phyloP scores from a whole-genome alignment of 2,888 invertebrate genomes.

The Heteropelma amictum region DNA sequence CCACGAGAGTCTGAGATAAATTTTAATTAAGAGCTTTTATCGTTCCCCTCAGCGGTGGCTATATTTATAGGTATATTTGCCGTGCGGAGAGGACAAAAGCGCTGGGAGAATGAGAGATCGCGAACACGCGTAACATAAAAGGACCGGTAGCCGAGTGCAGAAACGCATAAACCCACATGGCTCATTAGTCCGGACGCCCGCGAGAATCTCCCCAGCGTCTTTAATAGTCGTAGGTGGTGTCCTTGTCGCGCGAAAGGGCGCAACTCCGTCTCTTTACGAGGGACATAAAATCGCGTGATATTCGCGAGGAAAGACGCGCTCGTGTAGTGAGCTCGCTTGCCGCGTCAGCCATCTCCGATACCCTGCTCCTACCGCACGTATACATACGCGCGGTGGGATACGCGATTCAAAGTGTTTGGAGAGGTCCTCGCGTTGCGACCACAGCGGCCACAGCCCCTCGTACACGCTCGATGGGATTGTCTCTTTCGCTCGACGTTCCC shows the following conservation, averaged over 20 bases:
- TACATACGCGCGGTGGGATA: no score
- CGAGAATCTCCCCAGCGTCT: conserved; percentile 62
- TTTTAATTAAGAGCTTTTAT: conserved; percentile 62
- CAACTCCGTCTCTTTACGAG: conserved; percentile 62
- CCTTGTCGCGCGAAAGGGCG: conserved; percentile 56
- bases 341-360: conserved; percentile 24
- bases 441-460: no score
- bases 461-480: no score
- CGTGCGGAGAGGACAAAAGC: conserved; percentile 13
- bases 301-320: conserved; percentile 42
- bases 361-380: conserved; percentile 2
- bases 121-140: conserved; percentile 57
- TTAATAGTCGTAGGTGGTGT: conserved; percentile 70
- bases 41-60: conserved; percentile 25
- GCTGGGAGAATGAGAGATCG: conserved; percentile 5
- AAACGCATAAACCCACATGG: conserved; percentile 70
- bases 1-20: conserved; percentile 56
- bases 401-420: no score
- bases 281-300: conserved; percentile 58
- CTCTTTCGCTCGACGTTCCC: no score
- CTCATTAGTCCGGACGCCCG: conserved; percentile 67
- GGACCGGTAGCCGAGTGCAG: conserved; percentile 66
- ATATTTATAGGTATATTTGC: conserved; percentile 43
- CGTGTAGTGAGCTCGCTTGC: conserved; percentile 19
- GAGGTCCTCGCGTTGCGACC: no score